Percentiles rank a stretch among this genome's conserved stretches.
Conservation (phyloP, 2,888 invertebrate species). For the Pyralis farinalis region DNA sequence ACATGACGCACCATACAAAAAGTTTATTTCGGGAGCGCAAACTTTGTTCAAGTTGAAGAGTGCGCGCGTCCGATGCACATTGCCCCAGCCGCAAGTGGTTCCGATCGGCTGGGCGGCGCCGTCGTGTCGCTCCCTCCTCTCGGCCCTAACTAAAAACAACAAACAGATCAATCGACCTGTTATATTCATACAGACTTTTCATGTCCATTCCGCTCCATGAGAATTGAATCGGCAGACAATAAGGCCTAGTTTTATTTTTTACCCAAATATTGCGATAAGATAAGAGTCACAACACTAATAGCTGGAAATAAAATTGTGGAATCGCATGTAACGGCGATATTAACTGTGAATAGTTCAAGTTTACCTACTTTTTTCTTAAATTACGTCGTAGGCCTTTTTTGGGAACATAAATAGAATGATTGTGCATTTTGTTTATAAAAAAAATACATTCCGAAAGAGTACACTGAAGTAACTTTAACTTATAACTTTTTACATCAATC, state of each 20-base stretch:
- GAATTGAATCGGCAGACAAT: constrained; percentile 41
- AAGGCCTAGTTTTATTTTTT: constrained; percentile 61
- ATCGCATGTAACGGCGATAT: constrained; percentile 76
- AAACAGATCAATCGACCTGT: constrained; percentile 75
- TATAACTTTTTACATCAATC: no score
- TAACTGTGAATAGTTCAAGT: constrained; percentile 67
- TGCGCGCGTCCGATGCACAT: constrained; percentile 70
- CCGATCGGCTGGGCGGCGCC: constrained; percentile 69
- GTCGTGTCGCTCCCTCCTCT: constrained; percentile 65
- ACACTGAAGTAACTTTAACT: no score
- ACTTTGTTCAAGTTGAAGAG: constrained; percentile 69
- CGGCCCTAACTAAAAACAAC: constrained; percentile 70
- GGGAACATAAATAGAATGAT: constrained; percentile 41
- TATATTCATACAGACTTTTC: constrained; percentile 49
- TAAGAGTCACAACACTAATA: constrained; percentile 65
- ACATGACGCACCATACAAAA: constrained; percentile 54
- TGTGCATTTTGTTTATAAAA: no score
- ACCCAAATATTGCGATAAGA: constrained; percentile 69
- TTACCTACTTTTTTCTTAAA: constrained; percentile 62
- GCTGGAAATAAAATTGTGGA: constrained; percentile 73
- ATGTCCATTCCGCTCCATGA: constrained; percentile 39
- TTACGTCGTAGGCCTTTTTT: constrained; percentile 49
- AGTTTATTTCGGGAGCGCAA: constrained; percentile 69
- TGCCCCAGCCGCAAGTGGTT: constrained; percentile 67
- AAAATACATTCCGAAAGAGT: no score